phyloP scores from a whole-genome alignment of 1,140 invertebrate genomes.

The Phortica variegata region DNA sequence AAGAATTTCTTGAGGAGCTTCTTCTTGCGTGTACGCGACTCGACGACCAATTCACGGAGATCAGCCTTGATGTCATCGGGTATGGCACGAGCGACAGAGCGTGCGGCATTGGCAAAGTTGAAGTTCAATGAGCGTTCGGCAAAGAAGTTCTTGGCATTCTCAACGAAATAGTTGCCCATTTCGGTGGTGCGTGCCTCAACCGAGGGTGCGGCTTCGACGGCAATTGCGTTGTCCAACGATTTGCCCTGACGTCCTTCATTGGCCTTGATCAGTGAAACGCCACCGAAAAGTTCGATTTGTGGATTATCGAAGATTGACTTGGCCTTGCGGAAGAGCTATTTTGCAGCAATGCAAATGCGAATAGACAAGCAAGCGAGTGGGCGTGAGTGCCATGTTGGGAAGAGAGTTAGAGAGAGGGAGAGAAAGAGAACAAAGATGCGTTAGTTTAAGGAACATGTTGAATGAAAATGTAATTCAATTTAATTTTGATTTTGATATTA shows the following conservation, averaged over 20 bases:
- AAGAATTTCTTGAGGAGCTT: conserved; percentile 63
- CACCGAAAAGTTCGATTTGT: conserved; percentile 61
- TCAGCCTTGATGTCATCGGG: conserved; percentile 61
- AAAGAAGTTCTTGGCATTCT: conserved; percentile 62
- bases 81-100: conserved; percentile 58
- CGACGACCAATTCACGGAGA: conserved; percentile 61
- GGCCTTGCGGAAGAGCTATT: conserved; percentile 63
- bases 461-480: too few relatives aligned
- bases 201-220: conserved; percentile 58
- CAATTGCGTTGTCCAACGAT: conserved; percentile 50
- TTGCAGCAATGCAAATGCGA: too few relatives aligned
- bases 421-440: conserved; percentile 12
- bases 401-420: conserved; percentile 4
- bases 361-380: too few relatives aligned
- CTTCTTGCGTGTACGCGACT: conserved; percentile 68
- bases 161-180: conserved; percentile 64
- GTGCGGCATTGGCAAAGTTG: conserved; percentile 62
- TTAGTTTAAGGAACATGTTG: too few relatives aligned
- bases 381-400: too few relatives aligned
- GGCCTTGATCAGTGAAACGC: conserved; percentile 63
- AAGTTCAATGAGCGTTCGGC: conserved; percentile 61
- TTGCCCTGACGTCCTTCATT: conserved; percentile 54
- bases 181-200: conserved; percentile 62
- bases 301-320: conserved; percentile 66
- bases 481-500: too few relatives aligned